Evolutionary conservation across 2,113 vertebrate genomes (phyloP).

Genomic region (Campylomormyrus numenius): DNA sequence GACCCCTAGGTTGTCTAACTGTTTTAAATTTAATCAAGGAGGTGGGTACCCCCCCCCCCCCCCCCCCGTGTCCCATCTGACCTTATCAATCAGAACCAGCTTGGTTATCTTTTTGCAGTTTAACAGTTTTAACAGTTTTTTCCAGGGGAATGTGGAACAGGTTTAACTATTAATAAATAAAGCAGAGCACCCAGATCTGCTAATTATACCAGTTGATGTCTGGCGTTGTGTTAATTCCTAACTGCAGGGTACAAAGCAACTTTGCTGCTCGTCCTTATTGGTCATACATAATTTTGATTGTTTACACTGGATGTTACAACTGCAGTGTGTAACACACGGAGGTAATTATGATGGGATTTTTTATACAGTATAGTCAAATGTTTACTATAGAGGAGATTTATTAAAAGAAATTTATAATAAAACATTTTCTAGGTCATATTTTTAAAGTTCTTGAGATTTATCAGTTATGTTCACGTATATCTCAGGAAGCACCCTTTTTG

Average conservation of each 20-base stretch:
- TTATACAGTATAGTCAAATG: background rate
- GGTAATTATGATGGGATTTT: background rate
- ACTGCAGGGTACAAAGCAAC: background rate
- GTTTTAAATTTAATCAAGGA: no score
- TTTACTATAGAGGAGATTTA: background rate
- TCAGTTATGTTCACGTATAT: background rate
- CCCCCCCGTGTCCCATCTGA: background rate
- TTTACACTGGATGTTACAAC: background rate
- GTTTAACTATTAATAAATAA: background rate
- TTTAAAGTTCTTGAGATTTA: background rate
- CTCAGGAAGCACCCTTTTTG: background rate
- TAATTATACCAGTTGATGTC: background rate
- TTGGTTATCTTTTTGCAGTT: background rate
- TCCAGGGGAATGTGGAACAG: background rate
- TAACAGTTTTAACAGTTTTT: background rate
- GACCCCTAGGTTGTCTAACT: no score
- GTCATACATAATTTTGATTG: background rate
- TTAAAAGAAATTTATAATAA: background rate
- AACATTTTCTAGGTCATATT: background rate
- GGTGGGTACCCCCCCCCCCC: background rate
- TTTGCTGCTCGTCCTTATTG: background rate
- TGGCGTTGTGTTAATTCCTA: background rate
- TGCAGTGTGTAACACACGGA: background rate
- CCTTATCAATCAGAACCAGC: background rate
- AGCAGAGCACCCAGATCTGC: background rate